Conservation (phyloP, 92 coral and sea anemone genomes). For the Palythoa grandis region DNA sequence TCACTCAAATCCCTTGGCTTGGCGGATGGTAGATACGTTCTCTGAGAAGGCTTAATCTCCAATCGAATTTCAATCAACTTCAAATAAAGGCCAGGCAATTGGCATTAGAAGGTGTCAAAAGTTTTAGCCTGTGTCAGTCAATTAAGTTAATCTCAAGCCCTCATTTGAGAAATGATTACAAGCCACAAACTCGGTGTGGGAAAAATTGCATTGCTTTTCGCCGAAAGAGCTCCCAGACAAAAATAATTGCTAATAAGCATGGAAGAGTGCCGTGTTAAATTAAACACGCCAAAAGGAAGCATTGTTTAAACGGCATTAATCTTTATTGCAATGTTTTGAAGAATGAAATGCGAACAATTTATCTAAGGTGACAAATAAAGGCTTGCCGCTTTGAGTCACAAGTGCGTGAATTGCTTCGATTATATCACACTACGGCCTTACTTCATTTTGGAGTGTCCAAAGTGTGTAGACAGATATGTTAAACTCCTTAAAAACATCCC, state of each 20-base stretch:
- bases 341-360: slow-evolving; percentile 54
- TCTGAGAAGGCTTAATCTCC: slow-evolving; percentile 60
- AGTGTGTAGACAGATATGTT: slow-evolving; percentile 25
- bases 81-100: slow-evolving; percentile 76
- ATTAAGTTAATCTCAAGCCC: slow-evolving; percentile 67
- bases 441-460: slow-evolving; percentile 9
- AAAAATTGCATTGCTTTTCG: slow-evolving; percentile 15
- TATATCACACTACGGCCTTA: slow-evolving; percentile 10
- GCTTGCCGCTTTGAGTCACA: slow-evolving; percentile 42
- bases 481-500: slow-evolving; percentile 8
- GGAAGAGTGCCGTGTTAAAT: slow-evolving; percentile 34
- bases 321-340: slow-evolving; percentile 63
- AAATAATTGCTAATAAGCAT: slow-evolving; percentile 36
- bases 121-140: slow-evolving; percentile 86
- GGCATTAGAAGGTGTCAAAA: slow-evolving; percentile 95
- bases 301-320: slow-evolving; percentile 67
- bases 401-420: slow-evolving; percentile 43
- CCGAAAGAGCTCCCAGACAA: slow-evolving; percentile 23
- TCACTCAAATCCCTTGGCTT: slow-evolving; percentile 43
- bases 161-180: slow-evolving; percentile 78
- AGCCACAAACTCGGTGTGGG: slow-evolving; percentile 19
- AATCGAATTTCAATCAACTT: slow-evolving; percentile 69
- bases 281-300: slow-evolving; percentile 45
- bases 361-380: slow-evolving; percentile 68
- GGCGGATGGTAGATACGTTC: slow-evolving; percentile 33